Base-by-base conservation (phyloP, 1,140 invertebrate species). In the Rhagoletis pomonella region DNA sequence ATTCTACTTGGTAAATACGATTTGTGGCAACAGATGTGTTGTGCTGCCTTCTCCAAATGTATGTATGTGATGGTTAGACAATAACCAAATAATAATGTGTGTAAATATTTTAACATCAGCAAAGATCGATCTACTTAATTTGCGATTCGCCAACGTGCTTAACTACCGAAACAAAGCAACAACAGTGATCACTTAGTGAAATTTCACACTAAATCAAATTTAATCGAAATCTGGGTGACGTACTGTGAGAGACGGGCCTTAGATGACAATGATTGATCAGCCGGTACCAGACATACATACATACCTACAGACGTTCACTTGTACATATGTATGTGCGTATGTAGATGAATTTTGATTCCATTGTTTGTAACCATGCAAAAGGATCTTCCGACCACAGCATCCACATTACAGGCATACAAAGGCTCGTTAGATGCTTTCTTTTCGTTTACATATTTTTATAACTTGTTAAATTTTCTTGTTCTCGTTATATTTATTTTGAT, bases 181-280 rank as follows among this genome's bases (percentile, higher is more conserved):
- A 81, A 55, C 47, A 81, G 44, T 44, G 47, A 58, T 9, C 12
- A 81, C 73, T 81, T 73, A n/a, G 69, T 50, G 69, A 47, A 73
- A n/a, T 73, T 81, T 81, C 73, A 81, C 47, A 81, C 47, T 47
- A 55, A 81, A 81, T 55, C 73, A 47, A 81, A 81, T 81, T 81
- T 55, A 55, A 81, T 81, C 19, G 47, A 81, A 81, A 81, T 81
- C 73, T 55, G 47, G 19, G 47, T 81, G 47, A 81, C 47, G 44
- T 12, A 81, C 47, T 29, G 29, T n/a, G 69, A 29, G 47, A 50
- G 17, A 55, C 47, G 73, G 58, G 47, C 44, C 47, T 50, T 9
- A 19, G 62, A n/a, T 86, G 85, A 67, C 85, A 65, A 50, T 86
- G 85, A 86, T 86, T 65, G 85, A 86, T 81, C 47, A 29, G n/a